Evolutionary conservation across 2,888 invertebrate genomes (phyloP), one percentile per base, ranked within the genome.

Genomic region (Agapostemon virescens): DNA sequence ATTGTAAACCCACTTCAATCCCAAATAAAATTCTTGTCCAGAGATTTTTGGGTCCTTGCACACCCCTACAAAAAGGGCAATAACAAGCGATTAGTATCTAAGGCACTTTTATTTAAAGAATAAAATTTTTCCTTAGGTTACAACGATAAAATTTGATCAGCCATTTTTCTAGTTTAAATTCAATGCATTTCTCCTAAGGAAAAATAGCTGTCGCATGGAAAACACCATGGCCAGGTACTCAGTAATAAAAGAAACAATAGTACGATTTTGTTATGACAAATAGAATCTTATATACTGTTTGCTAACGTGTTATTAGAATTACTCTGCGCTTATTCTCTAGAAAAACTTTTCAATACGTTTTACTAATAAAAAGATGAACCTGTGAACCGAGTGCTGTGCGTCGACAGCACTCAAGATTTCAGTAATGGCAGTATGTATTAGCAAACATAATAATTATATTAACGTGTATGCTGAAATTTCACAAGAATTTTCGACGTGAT

Each of bases 101-200:
- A 91, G 90, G 90, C 90, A 91, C 88, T 90, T 91, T 91, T 91
- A 91, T 91, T 90, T 84, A 74, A 89, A 89, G 87, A 89, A 89
- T 87, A 88, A 86, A 88, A 84, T 84, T 88, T 86, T 88, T 84
- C 78, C 82, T 84, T 79, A 84, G 76, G 74, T 90, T 88, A 90
- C 90, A 90, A 88, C 80, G 87, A 85, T 89, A 83, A 84, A 87
- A 88, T 87, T 87, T 87, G 74, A 80, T 82, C 73, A 85, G 82
- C 75, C 83, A 86, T 83, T 82, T 76, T 77, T 79, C 84, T 73
- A 70, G 78, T 86, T 86, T 58, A 67, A 42, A 73, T 55, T 79
- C 42, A 33, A 55, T 49, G 45, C 52, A 74, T 82, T 79, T 76
- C 52, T 79, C 64, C 73, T 70, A 79, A 64, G 76, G 73, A 83